Evolutionary conservation across 2,888 invertebrate species (phyloP).

Genomic region (Priocnemis perturbator): DNA sequence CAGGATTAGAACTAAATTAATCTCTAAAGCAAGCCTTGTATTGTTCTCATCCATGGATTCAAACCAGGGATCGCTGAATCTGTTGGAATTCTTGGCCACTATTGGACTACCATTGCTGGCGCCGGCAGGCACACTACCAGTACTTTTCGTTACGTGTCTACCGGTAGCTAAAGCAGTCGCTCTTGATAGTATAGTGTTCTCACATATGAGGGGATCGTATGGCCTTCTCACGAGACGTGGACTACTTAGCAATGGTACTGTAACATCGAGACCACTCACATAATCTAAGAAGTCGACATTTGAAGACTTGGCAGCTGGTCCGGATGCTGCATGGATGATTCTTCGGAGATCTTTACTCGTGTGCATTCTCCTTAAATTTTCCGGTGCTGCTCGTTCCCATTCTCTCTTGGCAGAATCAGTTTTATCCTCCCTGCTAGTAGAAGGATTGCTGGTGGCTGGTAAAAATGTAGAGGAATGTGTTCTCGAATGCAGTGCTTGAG

Average conservation of each 20-base stretch:
- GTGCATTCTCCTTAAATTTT: constrained; percentile 66
- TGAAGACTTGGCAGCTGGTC: constrained; percentile 46
- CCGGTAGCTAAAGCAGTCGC: constrained; percentile 66
- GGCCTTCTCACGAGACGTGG: constrained; percentile 70
- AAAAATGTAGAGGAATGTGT: constrained; percentile 38
- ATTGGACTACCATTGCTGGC: constrained; percentile 39
- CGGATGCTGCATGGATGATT: constrained; percentile 59
- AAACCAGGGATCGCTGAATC: constrained; percentile 70
- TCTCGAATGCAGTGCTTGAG: constrained; percentile 69
- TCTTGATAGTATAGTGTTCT: constrained; percentile 71
- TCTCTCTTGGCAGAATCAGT: constrained; percentile 70
- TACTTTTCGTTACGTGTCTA: constrained; percentile 60
- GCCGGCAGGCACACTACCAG: constrained; percentile 27
- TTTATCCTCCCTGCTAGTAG: constrained; percentile 55
- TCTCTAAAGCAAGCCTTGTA: constrained; percentile 70
- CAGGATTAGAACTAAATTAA: constrained; percentile 69
- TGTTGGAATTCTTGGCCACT: constrained; percentile 41
- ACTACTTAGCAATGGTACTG: constrained; percentile 67
- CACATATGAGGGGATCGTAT: constrained; percentile 73
- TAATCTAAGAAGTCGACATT: constrained; percentile 60
- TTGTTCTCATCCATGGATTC: constrained; percentile 73
- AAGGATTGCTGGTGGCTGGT: constrained; percentile 21
- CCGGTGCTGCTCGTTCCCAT: constrained; percentile 71
- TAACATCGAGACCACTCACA: constrained; percentile 66
- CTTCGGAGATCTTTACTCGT: constrained; percentile 66